Evolutionary conservation across 2,113 vertebrate genomes (phyloP), one percentile per base, ranked within the genome.

Genomic region (Tetrao urogallus): DNA sequence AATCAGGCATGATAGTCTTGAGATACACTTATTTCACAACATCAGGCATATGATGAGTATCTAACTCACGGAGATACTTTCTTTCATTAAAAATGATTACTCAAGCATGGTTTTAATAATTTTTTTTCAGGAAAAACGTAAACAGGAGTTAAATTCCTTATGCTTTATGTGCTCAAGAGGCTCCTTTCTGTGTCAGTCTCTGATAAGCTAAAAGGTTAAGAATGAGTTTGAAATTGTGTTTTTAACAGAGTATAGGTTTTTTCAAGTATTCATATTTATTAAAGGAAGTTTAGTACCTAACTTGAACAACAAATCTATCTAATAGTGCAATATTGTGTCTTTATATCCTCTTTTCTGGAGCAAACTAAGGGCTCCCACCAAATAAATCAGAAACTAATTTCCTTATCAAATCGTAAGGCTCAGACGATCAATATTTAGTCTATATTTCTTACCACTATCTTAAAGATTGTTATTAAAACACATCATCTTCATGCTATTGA

Each of bases 31-130:
- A 67, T 92, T 85, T 79, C 48, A 67, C 24, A 79, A n/a, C 38
- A 89, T 92, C 64, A 93, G 70, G 40, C 22, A 52, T 69, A 67
- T 80, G 64, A 80, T 89, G n/a, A 88, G 54, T 3, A 20, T 88
- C 93, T 95, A 87, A 72, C 57, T 65, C 60, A 56, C 47, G 72
- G 61, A 75, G 24, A 66, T 82, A 43, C 3, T 25, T 90, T 86
- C 13, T 77, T 95, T 92, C 86, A 93, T 94, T 90, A 86, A 90
- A 95, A 96, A 80, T 67, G 10, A 64, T 92, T 91, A 86, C 11
- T 95, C 1, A 0, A 89, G 45, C 71, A 57, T 76, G 30, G 24
- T n/a, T 93, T 92, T 76, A 91, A 54, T 54, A 13, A 58, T 86
- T 30, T 89, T 70, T 85, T 85, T 74, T 50, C 17, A 54, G 19